Evolutionary conservation across 2,113 vertebrate species (phyloP), one percentile per base, ranked within the genome.

Genomic region (Sciurus niger): DNA sequence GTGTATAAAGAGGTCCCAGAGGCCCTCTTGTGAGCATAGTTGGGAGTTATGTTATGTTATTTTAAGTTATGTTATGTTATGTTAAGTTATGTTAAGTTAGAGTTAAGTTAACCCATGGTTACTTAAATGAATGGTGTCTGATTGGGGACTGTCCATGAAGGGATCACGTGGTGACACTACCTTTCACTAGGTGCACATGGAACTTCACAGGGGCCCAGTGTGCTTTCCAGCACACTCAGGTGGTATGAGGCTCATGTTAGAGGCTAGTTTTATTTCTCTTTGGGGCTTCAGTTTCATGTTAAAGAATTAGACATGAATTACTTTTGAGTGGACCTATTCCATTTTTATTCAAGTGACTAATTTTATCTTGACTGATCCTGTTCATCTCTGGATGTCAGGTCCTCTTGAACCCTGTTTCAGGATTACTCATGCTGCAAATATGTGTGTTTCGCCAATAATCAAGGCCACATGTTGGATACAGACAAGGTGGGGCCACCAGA

Each of bases 311-410:
- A 32, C 46, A 4, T 73, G 11, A 6, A 46, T 79, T 73, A 37
- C 84, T 84, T 18, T 30, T 53, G 37, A 37, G 40, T 67, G 34
- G 86, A 63, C 2, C 58, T 74, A 28, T 55, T 89, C 67, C 65
- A 10, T 95, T 78, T 79, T 84, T 34, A 72, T 12, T 84, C 73
- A 67, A 17, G 34, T 88, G 48, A 55, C 30, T 79, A 51, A 90
- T 72, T 94, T 43, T 93, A 58, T 97, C 24, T 73, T 70, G 60
- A 68, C 53, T 86, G 53, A 37, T 43, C 34, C 51, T 17, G 53
- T 58, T 48, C 58, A 73, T 86, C 32, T 63, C n/a, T 87, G 40
- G 85, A 25, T 79, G 74, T 55, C 76, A 77, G 24, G 43, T 10
- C 60, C 30, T 73, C 32, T 20, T 63, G 68, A 55, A 30, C 16